These are phyloP conservation scores for Drosophila putrida DNA, from an alignment of 2,888 invertebrate species.

Conservation along the genomic window DNA sequence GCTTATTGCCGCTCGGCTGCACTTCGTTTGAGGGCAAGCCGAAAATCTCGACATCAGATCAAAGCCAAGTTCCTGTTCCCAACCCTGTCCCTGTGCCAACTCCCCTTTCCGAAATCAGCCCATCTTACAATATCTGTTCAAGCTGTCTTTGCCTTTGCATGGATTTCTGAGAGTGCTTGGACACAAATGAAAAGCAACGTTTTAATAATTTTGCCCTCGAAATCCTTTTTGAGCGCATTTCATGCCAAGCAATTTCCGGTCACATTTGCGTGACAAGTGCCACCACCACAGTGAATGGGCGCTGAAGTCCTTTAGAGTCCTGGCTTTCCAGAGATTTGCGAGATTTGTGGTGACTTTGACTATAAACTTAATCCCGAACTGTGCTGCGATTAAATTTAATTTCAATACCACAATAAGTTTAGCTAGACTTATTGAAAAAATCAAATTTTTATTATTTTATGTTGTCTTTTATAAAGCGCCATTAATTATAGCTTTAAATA, in stretches of 20 bases:
- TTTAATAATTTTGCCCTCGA: slow-evolving; percentile 76
- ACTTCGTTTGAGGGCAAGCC: slow-evolving; percentile 77
- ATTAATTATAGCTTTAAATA: no score
- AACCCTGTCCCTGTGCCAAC: background rate
- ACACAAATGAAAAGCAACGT: slow-evolving; percentile 73
- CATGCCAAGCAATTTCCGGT: slow-evolving; percentile 71
- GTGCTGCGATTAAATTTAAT: slow-evolving; percentile 9
- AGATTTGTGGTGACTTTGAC: slow-evolving; percentile 50
- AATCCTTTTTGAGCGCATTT: slow-evolving; percentile 59
- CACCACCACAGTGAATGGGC: slow-evolving; percentile 20
- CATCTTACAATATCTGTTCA: slow-evolving; percentile 23
- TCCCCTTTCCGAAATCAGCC: background rate
- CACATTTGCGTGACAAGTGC: slow-evolving; percentile 78
- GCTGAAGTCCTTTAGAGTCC: slow-evolving; percentile 8
- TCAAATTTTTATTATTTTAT: no score
- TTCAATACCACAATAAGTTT: slow-evolving; percentile 15
- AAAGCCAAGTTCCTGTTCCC: slow-evolving; percentile 64
- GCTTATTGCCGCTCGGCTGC: slow-evolving; percentile 83
- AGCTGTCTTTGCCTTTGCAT: slow-evolving; percentile 57
- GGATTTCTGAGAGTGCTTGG: slow-evolving; percentile 41
- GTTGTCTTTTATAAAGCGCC: no score
- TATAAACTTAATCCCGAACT: slow-evolving; percentile 4
- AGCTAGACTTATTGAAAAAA: background rate
- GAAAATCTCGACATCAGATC: slow-evolving; percentile 80
- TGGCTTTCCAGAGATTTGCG: slow-evolving; percentile 33